Evolutionary conservation across 2,888 invertebrate genomes (phyloP).

Genomic region (Phragmatobia fuliginosa): DNA sequence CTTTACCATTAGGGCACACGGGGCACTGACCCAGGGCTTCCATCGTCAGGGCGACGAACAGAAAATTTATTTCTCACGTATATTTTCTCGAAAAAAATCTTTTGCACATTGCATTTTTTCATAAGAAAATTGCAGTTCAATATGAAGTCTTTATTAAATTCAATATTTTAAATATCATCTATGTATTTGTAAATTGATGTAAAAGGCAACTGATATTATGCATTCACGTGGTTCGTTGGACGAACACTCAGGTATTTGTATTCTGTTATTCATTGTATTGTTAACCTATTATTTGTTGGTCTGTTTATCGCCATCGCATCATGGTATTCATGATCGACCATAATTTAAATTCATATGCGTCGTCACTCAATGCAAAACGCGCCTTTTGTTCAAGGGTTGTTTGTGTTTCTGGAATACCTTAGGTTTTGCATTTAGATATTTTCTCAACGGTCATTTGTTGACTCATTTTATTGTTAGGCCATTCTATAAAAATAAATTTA

Average conservation of each 20-base stretch:
- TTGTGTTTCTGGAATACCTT: constrained; percentile 35
- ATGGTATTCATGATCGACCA: constrained; percentile 29
- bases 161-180: background rate
- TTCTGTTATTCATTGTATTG: constrained; percentile 10
- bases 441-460: constrained; percentile 53
- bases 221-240: background rate
- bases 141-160: background rate
- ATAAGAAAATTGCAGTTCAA: too few relatives aligned
- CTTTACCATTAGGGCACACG: too few relatives aligned
- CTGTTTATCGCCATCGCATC: constrained; percentile 26
- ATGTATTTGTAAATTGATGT: background rate
- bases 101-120: too few relatives aligned
- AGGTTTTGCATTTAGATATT: constrained; percentile 60
- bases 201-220: background rate
- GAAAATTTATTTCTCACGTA: too few relatives aligned
- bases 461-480: constrained; percentile 41
- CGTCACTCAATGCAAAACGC: constrained; percentile 58
- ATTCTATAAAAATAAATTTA: constrained; percentile 12
- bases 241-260: constrained; percentile 1
- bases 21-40: too few relatives aligned
- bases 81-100: too few relatives aligned
- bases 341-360: constrained; percentile 49
- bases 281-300: constrained; percentile 26
- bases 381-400: constrained; percentile 58
- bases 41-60: too few relatives aligned